phyloP scores from a whole-genome alignment of 2,113 vertebrate species.

The Alectura lathami region DNA sequence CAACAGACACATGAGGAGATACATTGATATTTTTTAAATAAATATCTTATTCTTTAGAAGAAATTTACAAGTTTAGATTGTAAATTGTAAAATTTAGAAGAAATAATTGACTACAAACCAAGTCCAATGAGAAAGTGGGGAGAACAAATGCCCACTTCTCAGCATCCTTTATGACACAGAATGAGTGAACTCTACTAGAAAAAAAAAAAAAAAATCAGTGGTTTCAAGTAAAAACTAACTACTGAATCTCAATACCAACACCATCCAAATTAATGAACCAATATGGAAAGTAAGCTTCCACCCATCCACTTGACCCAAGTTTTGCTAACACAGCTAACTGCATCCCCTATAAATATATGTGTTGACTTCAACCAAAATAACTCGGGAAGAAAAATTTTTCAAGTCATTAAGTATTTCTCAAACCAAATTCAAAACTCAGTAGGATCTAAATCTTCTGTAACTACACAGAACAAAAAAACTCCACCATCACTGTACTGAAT shows the following conservation, averaged over 20 bases:
- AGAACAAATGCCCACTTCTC: background rate
- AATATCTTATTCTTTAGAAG: background rate
- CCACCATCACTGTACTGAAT: background rate
- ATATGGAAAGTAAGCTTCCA: background rate
- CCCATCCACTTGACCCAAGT: accelerated
- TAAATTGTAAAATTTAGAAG: too few relatives aligned
- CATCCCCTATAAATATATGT: background rate
- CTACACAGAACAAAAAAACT: background rate
- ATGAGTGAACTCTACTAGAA: background rate
- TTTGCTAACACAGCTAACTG: background rate
- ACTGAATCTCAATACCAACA: background rate
- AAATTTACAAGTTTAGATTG: too few relatives aligned
- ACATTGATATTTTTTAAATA: background rate
- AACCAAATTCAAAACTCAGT: background rate
- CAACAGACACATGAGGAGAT: background rate
- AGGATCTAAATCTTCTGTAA: background rate
- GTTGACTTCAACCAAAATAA: background rate
- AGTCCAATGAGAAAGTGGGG: background rate
- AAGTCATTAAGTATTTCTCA: background rate
- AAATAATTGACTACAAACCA: background rate
- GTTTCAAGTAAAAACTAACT: background rate
- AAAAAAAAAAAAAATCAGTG: background rate
- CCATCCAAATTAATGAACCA: background rate
- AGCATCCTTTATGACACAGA: background rate
- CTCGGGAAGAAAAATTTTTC: background rate